Evolutionary conservation across 1,140 invertebrate genomes (phyloP).

Genomic region (Neodiprion lecontei): DNA sequence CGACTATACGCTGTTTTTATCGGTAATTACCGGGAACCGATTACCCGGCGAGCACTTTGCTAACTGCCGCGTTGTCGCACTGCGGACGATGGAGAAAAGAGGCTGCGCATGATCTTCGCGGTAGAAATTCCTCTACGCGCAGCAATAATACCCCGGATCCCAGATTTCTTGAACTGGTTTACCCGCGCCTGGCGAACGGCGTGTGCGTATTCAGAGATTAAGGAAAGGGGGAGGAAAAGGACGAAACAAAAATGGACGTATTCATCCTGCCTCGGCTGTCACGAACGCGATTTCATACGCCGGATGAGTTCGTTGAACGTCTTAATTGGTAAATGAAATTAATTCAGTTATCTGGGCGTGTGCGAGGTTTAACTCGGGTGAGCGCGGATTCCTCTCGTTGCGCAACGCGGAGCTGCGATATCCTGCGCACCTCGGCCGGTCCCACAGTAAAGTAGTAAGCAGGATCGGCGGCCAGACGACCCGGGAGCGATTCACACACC

Average conservation of each 20-base stretch:
- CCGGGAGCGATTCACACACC: constrained; percentile 1
- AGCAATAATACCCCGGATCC: background rate
- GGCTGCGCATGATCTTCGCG: background rate
- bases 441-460: background rate
- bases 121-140: constrained; percentile 1
- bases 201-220: background rate
- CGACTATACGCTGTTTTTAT: background rate
- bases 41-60: background rate
- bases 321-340: constrained; percentile 6
- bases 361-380: background rate
- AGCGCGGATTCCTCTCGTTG: too few relatives aligned
- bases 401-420: too few relatives aligned
- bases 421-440: too few relatives aligned
- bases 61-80: background rate
- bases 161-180: constrained; percentile 5
- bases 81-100: background rate
- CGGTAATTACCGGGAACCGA: constrained; percentile 4
- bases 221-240: background rate
- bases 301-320: background rate
- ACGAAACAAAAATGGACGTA: background rate
- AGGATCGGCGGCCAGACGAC: background rate
- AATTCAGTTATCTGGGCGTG: background rate
- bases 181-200: background rate
- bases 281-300: background rate
- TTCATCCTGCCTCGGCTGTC: background rate